Conservation (phyloP, 53 echinoderm and acorn worm genomes). For the Echinometra lucunter region DNA sequence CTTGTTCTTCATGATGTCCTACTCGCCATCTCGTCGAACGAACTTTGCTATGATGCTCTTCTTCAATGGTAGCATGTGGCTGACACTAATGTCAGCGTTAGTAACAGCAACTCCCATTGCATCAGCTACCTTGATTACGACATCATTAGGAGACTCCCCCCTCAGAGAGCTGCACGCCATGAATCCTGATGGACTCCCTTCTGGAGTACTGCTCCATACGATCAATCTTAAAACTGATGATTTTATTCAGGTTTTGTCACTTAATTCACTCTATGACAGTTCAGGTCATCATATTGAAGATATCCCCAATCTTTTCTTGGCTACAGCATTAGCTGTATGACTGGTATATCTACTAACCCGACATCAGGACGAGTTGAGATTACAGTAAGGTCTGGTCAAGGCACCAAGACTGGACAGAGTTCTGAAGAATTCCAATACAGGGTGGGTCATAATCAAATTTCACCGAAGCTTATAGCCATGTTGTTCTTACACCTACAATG, state of each 20-base stretch:
- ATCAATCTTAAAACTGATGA: not conserved
- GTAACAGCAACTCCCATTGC: constrained; percentile 29
- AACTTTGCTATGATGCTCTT: constrained; percentile 59
- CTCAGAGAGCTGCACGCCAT: not conserved
- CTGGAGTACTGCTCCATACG: constrained; percentile 38
- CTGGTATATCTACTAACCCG: not conserved
- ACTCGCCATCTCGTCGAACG: constrained; percentile 32
- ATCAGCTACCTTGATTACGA: constrained; percentile 7
- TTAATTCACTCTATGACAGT: too few species aligned
- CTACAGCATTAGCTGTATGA: constrained; percentile 19
- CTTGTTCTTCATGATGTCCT: constrained; percentile 31
- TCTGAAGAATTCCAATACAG: too few species aligned
- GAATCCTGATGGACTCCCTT: constrained; percentile 28
- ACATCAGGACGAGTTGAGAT: not conserved
- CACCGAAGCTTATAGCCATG: too few species aligned
- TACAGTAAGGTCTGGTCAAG: not conserved
- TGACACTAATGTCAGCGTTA: constrained; percentile 10
- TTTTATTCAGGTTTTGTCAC: too few species aligned
- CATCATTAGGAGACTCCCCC: constrained; percentile 21
- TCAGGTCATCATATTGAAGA: too few species aligned
- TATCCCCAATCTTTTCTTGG: too few species aligned
- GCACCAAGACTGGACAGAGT: not conserved
- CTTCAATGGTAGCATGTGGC: constrained; percentile 22
- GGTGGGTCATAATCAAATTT: too few species aligned
- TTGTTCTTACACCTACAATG: not conserved